These are phyloP conservation scores for Pecten maximus DNA, from an alignment of 2,888 invertebrate species.

Conservation along the genomic window DNA sequence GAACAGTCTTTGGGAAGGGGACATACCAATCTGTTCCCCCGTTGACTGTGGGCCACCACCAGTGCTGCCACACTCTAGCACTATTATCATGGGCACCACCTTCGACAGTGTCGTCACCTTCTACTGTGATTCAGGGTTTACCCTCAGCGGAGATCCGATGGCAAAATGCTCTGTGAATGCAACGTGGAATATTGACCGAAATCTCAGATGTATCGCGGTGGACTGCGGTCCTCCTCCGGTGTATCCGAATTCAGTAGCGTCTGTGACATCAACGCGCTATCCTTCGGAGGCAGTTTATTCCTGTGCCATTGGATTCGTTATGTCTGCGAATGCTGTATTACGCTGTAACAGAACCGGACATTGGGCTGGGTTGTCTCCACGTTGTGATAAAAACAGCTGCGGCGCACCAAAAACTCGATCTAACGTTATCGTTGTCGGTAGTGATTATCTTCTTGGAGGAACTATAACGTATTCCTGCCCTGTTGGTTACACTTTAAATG, in stretches of 20 bases:
- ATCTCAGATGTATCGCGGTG: conserved; percentile 61
- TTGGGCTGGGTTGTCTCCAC: conserved; percentile 75
- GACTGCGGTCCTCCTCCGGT: conserved; percentile 68
- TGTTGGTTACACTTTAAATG: conserved; percentile 63
- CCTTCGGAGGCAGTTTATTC: conserved; percentile 70
- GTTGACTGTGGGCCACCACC: conserved; percentile 71
- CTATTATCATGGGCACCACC: conserved; percentile 53
- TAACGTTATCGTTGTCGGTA: conserved; percentile 39
- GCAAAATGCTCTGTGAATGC: conserved; percentile 62
- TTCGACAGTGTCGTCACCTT: conserved; percentile 62
- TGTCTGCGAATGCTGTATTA: conserved; percentile 60
- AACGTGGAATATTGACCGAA: conserved; percentile 60
- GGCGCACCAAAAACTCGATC: conserved; percentile 50
- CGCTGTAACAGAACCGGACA: conserved; percentile 69
- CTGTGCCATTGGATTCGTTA: conserved; percentile 74
- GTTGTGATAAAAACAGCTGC: conserved; percentile 76
- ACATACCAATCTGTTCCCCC: conserved; percentile 76
- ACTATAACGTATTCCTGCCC: conserved; percentile 48
- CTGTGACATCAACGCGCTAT: conserved; percentile 71
- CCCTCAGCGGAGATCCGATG: conserved; percentile 59
- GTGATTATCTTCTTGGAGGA: conserved; percentile 36
- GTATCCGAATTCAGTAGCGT: conserved; percentile 83
- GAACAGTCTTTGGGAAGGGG: conserved; percentile 77
- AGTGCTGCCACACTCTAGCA: conserved; percentile 57
- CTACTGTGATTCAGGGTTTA: conserved; percentile 68